Evolutionary conservation across 2,113 vertebrate genomes (phyloP), one percentile per base, ranked within the genome.

Genomic region (Burhinus oedicnemus): DNA sequence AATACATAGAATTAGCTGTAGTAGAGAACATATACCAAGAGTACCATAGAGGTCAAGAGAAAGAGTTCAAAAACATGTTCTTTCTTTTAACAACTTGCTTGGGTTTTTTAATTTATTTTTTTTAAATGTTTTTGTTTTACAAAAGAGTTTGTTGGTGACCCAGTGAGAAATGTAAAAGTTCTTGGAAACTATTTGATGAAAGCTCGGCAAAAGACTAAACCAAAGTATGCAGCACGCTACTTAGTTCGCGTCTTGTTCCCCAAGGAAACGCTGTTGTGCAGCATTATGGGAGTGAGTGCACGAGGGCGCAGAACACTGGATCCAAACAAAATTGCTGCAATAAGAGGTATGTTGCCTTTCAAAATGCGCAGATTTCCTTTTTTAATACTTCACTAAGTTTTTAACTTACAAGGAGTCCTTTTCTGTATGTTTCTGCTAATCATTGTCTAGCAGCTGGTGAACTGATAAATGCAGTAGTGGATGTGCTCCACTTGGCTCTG

Each of bases 101-200:
- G 68, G 12, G 34, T 1, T n/a, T 84, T 90, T 11, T 10, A 6
- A 5, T 52, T 38, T 60, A 54, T 74, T 74, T 74, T 79, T 65
- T 86, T 38, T 20, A 23, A 45, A 65, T 82, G 10, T 20, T 87
- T 95, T 21, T 90, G 15, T 92, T 97, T 95, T 78, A 68, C n/a
- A 20, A 84, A 95, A 98, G 98, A 94, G 19, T 98, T 98, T 95
- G 52, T 99, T 92, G 98, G 98, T 83, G 96, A 98, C 91, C 98
- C 97, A 60, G 82, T 55, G 68, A 98, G 98, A 92, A 98, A 98
- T 60, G 93, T 98, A 8, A 97, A 71, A 80, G 83, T 99, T 45
- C 96, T 94, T 71, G 94, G 89, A 57, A 92, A 15, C 70, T 95
- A 98, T 84, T 94, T 99, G 96, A 58, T 91, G 92, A 98, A 94